Evolutionary conservation across 2,888 invertebrate species (phyloP), one percentile per base, ranked within the genome.

Genomic region (Spilosoma lubricipeda): DNA sequence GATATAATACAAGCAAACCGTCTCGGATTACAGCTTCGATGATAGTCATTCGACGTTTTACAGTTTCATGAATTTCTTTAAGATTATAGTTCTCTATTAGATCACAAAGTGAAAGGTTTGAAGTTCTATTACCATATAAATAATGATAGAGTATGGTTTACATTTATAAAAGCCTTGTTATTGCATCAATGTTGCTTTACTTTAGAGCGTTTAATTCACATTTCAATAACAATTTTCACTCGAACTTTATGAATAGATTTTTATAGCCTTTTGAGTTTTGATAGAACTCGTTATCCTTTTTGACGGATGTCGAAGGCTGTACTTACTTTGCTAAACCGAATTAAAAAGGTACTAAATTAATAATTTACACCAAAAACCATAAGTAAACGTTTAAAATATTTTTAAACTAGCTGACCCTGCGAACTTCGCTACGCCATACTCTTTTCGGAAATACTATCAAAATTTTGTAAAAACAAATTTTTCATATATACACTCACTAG

Each of bases 41-140:
- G 86, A 90, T 87, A 80, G 86, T 90, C 81, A 88, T 90, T 84
- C 76, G 79, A 79, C 81, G 83, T 89, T 89, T 87, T 87, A 87
- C 87, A 86, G 85, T 83, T 85, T 83, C 78, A 82, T 84, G 81
- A 82, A 77, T 82, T 80, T 63, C 39, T 45, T 39, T 36, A 27
- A 85, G 82, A 83, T 85, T 83, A 84, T 82, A 80, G 80, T 80
- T 82, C 80, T 85, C 84, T 82, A 79, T 82, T 83, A 80, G 67
- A 70, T 74, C 52, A 77, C 75, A 79, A 82, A 85, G 87, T 88
- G 88, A 90, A 89, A 87, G 85, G 82, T 73, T 76, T 79, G 48
- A 73, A 72, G 73, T 77, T 56, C 9, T n/a, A 23, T 23, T 56
- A 7, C 52, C 23, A n/a, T 56, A 63, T 45, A 67, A 77, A 71